Percentiles rank a stretch among this genome's conserved stretches.
These are phyloP conservation scores for Phragmatobia fuliginosa DNA, from an alignment of 2,888 invertebrate genomes.

Conservation along the genomic window DNA sequence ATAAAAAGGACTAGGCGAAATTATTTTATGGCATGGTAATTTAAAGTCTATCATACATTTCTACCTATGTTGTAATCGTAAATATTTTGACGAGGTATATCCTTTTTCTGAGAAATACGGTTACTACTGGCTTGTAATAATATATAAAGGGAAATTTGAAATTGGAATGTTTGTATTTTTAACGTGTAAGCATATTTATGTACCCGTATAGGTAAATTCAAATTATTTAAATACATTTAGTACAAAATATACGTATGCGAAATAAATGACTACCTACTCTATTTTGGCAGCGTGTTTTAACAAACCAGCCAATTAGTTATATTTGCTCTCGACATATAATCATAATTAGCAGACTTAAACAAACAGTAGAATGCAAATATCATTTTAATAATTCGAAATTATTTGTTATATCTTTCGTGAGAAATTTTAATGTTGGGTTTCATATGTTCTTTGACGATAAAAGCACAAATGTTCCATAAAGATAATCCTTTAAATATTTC, in stretches of 20 bases:
- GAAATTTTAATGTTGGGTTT: conserved; percentile 30
- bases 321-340: conserved; percentile 18
- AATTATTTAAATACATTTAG: too few species aligned
- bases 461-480: conserved; percentile 3
- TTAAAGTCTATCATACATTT: background rate
- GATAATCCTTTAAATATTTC: too few species aligned
- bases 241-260: background rate
- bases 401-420: conserved; percentile 22
- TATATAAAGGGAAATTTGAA: background rate
- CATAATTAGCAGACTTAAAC: conserved; percentile 27
- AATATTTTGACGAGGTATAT: background rate
- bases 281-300: conserved; percentile 7
- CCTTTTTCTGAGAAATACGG: background rate
- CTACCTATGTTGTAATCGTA: background rate
- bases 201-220: background rate
- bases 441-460: conserved; percentile 22
- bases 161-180: background rate
- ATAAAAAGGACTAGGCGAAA: background rate
- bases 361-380: conserved; percentile 41
- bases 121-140: background rate
- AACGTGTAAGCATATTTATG: background rate
- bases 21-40: background rate
- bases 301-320: conserved; percentile 8
- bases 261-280: background rate
- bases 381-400: conserved; percentile 28